Evolutionary conservation across 2,888 invertebrate genomes (phyloP).

Genomic region (Ischnus inquisitorius): DNA sequence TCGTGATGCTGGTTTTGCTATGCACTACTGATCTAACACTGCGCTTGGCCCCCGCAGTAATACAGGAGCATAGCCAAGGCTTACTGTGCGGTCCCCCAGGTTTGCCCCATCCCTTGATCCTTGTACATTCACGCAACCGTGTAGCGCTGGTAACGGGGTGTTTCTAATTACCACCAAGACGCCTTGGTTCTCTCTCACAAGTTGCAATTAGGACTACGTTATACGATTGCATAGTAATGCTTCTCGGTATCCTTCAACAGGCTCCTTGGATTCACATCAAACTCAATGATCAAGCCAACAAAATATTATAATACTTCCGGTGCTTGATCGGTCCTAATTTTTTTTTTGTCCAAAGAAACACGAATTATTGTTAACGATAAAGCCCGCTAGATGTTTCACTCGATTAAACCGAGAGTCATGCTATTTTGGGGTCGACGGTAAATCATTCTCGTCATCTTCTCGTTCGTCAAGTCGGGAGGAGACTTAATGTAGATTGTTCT

Average conservation of each 20-base stretch:
- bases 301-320: background rate
- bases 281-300: background rate
- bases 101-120: background rate
- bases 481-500: constrained; percentile 21
- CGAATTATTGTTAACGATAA: background rate
- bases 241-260: constrained; percentile 37
- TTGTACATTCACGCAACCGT: constrained; percentile 38
- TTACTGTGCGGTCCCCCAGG: constrained; percentile 17
- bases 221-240: constrained; percentile 49
- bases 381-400: background rate
- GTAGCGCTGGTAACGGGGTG: constrained; percentile 43
- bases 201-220: constrained; percentile 41
- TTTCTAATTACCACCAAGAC: constrained; percentile 63
- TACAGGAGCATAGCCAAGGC: constrained; percentile 28
- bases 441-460: constrained; percentile 5
- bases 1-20: constrained; percentile 32
- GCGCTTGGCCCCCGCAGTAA: constrained; percentile 22
- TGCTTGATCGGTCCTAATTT: background rate
- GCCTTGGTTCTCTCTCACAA: constrained; percentile 21
- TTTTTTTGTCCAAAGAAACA: background rate
- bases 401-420: background rate
- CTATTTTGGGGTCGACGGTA: too few species aligned
- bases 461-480: background rate
- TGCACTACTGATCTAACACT: constrained; percentile 42
- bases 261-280: constrained; percentile 8